A percentile compares a stretch with the other conserved stretches of the same genome.
Evolutionary conservation across 92 coral and sea anemone species (phyloP).

Genomic region (Epizoanthus rinbou): DNA sequence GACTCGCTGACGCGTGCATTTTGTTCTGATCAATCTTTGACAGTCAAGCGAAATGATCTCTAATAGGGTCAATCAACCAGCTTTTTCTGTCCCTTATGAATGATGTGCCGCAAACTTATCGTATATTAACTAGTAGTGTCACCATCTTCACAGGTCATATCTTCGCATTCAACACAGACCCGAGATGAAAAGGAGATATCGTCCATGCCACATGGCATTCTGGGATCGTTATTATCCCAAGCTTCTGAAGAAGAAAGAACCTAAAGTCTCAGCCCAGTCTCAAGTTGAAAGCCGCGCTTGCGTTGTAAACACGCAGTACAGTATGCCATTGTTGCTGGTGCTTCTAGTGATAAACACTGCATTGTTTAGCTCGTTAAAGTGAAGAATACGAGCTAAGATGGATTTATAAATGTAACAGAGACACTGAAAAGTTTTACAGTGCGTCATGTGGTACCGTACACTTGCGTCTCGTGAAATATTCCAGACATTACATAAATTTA

Average conservation of each 20-base stretch:
- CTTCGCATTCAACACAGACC: slow-evolving; percentile 15
- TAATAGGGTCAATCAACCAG: no score
- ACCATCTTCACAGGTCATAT: slow-evolving; percentile 6
- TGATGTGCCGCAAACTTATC: no score
- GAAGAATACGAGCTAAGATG: background rate
- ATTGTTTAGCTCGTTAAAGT: background rate
- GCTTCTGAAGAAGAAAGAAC: background rate
- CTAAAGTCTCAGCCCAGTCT: background rate
- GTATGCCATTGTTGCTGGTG: background rate
- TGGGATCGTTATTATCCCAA: slow-evolving; percentile 20
- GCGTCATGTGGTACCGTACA: no score
- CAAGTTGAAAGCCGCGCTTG: background rate
- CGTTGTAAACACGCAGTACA: background rate
- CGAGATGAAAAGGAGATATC: slow-evolving; percentile 14
- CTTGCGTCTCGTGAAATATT: no score
- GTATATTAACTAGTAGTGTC: no score
- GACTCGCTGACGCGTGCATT: no score
- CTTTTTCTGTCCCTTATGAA: no score
- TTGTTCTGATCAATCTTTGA: no score
- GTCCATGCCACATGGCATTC: slow-evolving; percentile 26
- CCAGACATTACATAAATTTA: no score
- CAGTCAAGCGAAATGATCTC: no score
- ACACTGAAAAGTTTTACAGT: no score
- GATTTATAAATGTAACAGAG: no score
- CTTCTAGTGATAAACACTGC: background rate